Evolutionary conservation across 2,888 invertebrate species (phyloP), one percentile per base, ranked within the genome.

Genomic region (Erynnis tages): DNA sequence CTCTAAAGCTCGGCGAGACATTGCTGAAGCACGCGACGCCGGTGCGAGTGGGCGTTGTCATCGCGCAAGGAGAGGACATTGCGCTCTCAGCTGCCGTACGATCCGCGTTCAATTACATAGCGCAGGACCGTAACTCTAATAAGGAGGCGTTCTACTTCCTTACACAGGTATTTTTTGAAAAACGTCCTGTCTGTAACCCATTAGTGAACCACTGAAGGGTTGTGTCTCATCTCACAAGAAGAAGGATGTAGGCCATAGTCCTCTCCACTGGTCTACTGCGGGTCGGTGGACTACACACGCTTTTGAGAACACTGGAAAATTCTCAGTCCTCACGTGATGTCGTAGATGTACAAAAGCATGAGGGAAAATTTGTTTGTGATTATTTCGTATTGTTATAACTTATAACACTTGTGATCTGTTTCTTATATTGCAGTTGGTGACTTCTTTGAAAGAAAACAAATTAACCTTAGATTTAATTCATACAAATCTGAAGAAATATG

Each of bases 1-100:
- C 98, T 6, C 84, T 99, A 11, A 95, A 95, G 73, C 90, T 98
- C 61, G 94, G 96, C 0, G 97, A 98, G 84, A 97, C 98, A 0
- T 94, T 99, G 71, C 93, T 96, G 54, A 92, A 95, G 37, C 98
- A 99, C 78, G 94, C 94, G 54, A 97, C 98, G 3, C 98, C 99
- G 0, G 91, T 95, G 37, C 92, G 98, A 56, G 93, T 99, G 27
- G 99, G 98, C 1, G 71, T 99, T 23, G 95, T 98, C 1, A 94
- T 98, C 56, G 91, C 93, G 27, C 91, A 93, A 1, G 72, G 90
- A 1, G 91, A 84, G 19, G 91, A 90, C 54, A 93, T 93, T 0
- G 93, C 94, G 74, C 91, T 96, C 0, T 94, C 95, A 21, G 93
- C 96, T 1, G 97, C 98, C 13, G 88, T 98, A 54, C 91, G 96